phyloP scores from a whole-genome alignment of 1,140 invertebrate species.

The Aradophagus sp. region DNA sequence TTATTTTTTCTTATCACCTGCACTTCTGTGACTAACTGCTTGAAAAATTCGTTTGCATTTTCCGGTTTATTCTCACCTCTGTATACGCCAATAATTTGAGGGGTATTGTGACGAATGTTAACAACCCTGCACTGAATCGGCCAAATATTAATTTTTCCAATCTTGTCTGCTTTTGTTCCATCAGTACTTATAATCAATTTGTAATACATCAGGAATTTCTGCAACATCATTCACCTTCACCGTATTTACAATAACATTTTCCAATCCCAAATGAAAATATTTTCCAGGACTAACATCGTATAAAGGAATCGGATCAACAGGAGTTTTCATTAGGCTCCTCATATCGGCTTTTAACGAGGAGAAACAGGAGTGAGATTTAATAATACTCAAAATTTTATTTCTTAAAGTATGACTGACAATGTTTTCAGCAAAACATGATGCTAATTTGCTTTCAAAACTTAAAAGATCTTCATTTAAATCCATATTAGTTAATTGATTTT shows the following conservation, averaged over 20 bases:
- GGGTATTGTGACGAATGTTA: slow-evolving; percentile 11
- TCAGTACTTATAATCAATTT: slow-evolving; percentile 44
- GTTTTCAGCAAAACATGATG: slow-evolving; percentile 7
- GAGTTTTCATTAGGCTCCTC: slow-evolving; percentile 27
- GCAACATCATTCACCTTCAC: neutral
- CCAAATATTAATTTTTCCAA: slow-evolving; percentile 34
- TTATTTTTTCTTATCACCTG: slow-evolving; percentile 3
- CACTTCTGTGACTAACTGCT: slow-evolving; percentile 25
- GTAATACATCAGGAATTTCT: slow-evolving; percentile 6
- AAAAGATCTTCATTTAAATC: too few species aligned
- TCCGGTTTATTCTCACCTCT: slow-evolving; percentile 22
- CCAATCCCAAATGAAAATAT: slow-evolving; percentile 46
- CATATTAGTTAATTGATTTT: too few species aligned
- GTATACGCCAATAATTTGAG: slow-evolving; percentile 23
- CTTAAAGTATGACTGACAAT: slow-evolving; percentile 11
- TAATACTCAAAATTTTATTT: slow-evolving; percentile 15
- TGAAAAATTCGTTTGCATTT: slow-evolving; percentile 8
- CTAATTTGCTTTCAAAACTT: neutral
- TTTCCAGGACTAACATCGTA: slow-evolving; percentile 14
- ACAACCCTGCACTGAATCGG: slow-evolving; percentile 39
- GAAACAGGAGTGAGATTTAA: slow-evolving; percentile 22
- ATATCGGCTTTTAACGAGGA: slow-evolving; percentile 4
- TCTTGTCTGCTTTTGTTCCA: slow-evolving; percentile 18
- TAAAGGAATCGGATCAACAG: neutral
- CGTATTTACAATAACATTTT: slow-evolving; percentile 6